Percentiles rank a stretch among this genome's conserved stretches.
Conservation (phyloP, 1,140 invertebrate genomes). For the Formica exsecta region DNA sequence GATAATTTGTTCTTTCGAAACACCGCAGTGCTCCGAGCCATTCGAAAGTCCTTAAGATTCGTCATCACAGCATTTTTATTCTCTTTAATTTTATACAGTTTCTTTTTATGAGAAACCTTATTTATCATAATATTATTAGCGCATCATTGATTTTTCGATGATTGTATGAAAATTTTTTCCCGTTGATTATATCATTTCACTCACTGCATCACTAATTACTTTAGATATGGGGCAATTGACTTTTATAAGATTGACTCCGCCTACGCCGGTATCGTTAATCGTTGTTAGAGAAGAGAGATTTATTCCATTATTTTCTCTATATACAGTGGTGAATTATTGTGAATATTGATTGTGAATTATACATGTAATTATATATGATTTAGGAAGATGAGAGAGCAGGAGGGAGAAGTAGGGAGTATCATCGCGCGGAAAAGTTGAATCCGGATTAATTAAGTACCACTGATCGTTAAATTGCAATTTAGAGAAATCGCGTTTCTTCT, state of each 20-base stretch:
- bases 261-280: background rate
- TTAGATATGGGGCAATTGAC: background rate
- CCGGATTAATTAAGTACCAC: background rate
- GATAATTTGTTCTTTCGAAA: background rate
- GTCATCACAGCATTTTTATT: background rate
- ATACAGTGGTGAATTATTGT: background rate
- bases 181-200: constrained; percentile 2
- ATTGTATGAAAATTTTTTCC: background rate
- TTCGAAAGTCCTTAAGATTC: background rate
- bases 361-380: background rate
- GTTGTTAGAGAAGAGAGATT: background rate
- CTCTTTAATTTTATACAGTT: background rate
- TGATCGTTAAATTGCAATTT: background rate
- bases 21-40: background rate
- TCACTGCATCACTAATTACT: constrained; percentile 14
- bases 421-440: background rate
- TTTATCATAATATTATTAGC: background rate
- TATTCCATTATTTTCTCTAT: background rate
- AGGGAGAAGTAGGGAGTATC: background rate
- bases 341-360: background rate
- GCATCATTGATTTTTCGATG: background rate
- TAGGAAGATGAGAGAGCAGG: background rate
- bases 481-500: background rate
- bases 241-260: background rate
- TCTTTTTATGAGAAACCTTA: background rate